A percentile compares a stretch with the other conserved stretches of the same genome.
phyloP scores from a whole-genome alignment of 2,888 invertebrate genomes.

The Masnerella sp. region DNA sequence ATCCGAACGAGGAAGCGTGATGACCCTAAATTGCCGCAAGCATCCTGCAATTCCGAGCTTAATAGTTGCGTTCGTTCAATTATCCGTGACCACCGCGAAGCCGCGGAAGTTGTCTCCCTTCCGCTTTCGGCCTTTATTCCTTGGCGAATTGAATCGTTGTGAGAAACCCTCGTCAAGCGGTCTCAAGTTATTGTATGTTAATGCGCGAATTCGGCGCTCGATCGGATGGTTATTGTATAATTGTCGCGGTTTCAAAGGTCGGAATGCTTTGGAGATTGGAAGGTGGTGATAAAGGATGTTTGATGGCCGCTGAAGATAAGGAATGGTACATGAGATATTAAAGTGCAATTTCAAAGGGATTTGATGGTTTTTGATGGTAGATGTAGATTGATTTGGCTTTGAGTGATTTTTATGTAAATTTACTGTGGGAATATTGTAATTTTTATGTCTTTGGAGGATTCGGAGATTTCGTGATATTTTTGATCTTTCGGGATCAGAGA shows the following conservation, averaged over 20 bases:
- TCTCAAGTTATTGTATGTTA: slow-evolving; percentile 1
- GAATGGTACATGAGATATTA: no score
- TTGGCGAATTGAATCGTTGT: slow-evolving; percentile 38
- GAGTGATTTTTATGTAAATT: no score
- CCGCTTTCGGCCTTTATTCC: slow-evolving; percentile 49
- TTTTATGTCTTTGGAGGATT: no score
- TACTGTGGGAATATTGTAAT: no score
- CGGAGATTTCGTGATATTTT: no score
- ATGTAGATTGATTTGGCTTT: no score
- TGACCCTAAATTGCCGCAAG: slow-evolving; percentile 67
- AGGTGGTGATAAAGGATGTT: no score
- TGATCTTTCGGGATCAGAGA: no score
- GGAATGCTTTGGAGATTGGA: not conserved
- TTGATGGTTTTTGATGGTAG: no score
- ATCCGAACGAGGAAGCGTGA: slow-evolving; percentile 59
- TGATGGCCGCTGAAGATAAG: no score
- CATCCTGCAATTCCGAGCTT: slow-evolving; percentile 69
- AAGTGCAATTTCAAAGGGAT: no score
- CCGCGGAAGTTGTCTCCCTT: slow-evolving; percentile 44
- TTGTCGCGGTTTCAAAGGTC: not conserved
- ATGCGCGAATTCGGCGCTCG: not conserved
- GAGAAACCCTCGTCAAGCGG: slow-evolving; percentile 22
- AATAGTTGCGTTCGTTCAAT: slow-evolving; percentile 65
- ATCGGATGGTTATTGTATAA: not conserved
- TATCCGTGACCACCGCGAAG: slow-evolving; percentile 61